phyloP scores from a whole-genome alignment of 2,113 vertebrate genomes.

The Actenoides hombroni region DNA sequence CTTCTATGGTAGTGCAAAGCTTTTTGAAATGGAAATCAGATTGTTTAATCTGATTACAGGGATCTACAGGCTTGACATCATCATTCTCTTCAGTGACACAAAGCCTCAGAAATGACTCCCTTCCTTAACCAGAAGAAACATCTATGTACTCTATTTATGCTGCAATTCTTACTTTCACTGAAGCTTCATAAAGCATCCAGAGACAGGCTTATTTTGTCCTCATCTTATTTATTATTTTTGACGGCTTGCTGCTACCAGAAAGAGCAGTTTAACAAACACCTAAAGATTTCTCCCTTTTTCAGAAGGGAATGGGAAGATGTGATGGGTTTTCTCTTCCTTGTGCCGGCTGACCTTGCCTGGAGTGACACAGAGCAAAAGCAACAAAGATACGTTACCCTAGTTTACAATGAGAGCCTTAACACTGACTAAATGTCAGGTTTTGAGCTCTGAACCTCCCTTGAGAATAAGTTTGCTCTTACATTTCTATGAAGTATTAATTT shows the following conservation, averaged over 20 bases:
- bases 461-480: constrained; percentile 43
- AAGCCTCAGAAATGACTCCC: not conserved
- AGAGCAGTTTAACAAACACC: not conserved
- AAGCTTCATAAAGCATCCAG: not conserved
- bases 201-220: not conserved
- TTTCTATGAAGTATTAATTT: not conserved
- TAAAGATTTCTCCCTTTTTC: not conserved
- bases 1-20: not conserved
- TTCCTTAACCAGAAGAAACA: not conserved
- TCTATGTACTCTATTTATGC: not conserved
- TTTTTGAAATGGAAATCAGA: constrained; percentile 14
- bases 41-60: constrained; percentile 41
- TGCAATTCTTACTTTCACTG: not conserved
- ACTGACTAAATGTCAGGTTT: not conserved
- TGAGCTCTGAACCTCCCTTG: not conserved
- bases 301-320: not conserved
- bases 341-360: constrained; percentile 57
- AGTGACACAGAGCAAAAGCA: constrained; percentile 28
- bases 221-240: constrained; percentile 8
- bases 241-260: not conserved
- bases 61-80: not conserved
- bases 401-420: constrained; percentile 34
- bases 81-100: not conserved
- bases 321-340: not conserved
- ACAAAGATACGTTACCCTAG: constrained; percentile 24